Conservation (phyloP, 1,140 invertebrate species). For the Hetaerina americana region DNA sequence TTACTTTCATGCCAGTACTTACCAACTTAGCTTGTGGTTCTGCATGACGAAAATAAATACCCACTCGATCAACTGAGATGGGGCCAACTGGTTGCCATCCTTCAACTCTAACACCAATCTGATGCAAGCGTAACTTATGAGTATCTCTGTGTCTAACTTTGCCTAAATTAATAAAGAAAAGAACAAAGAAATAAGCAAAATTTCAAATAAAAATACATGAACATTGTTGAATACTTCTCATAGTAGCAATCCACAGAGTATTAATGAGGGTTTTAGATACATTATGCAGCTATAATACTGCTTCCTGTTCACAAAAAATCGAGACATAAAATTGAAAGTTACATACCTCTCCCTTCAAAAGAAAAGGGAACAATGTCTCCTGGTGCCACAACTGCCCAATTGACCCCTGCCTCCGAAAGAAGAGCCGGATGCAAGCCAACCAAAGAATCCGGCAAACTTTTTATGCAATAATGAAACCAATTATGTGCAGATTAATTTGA, state of each 20-base stretch:
- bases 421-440: background rate
- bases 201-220: slow-evolving; percentile 2
- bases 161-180: slow-evolving; percentile 21
- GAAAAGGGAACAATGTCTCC: slow-evolving; percentile 65
- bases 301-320: slow-evolving; percentile 9
- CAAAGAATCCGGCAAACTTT: background rate
- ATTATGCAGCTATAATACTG: background rate
- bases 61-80: slow-evolving; percentile 89
- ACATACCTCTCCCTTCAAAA: slow-evolving; percentile 56
- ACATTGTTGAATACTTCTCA: too few relatives aligned
- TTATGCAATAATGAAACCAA: too few relatives aligned
- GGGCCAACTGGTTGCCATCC: slow-evolving; percentile 79
- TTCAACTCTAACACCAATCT: slow-evolving; percentile 74
- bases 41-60: slow-evolving; percentile 78
- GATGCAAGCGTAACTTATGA: slow-evolving; percentile 67
- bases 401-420: slow-evolving; percentile 20
- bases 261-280: too few relatives aligned
- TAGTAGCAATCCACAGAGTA: too few relatives aligned
- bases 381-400: slow-evolving; percentile 54
- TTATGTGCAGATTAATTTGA: too few relatives aligned
- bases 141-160: slow-evolving; percentile 66
- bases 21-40: slow-evolving; percentile 29
- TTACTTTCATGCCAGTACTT: slow-evolving; percentile 5
- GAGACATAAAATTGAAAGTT: slow-evolving; percentile 5
- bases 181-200: background rate